These are phyloP conservation scores for Psophia crepitans DNA, from an alignment of 2,113 vertebrate genomes.

Conservation along the genomic window DNA sequence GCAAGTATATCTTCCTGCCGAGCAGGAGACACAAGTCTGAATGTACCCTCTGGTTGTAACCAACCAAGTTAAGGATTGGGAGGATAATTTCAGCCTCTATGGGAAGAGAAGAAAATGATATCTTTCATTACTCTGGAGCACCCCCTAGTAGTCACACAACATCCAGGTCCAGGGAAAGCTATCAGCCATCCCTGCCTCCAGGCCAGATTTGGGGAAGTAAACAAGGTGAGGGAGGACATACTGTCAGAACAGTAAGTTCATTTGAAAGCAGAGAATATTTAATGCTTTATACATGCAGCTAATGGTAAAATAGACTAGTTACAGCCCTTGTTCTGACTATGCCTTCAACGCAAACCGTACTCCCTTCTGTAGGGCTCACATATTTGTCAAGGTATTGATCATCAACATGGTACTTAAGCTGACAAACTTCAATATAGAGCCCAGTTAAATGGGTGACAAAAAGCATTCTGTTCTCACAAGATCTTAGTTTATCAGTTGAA, in stretches of 20 bases:
- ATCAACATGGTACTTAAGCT: background rate
- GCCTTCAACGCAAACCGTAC: background rate
- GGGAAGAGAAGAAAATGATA: background rate
- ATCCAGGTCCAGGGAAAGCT: background rate
- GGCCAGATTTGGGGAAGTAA: background rate
- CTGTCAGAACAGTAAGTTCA: background rate
- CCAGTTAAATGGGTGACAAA: background rate
- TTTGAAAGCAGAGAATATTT: background rate
- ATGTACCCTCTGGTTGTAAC: conserved; percentile 58
- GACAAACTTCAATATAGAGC: background rate
- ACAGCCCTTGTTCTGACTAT: background rate
- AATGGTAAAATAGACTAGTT: background rate
- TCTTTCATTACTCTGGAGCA: conserved; percentile 62
- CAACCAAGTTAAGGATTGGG: conserved; percentile 1
- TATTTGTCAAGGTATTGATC: background rate
- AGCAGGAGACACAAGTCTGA: conserved; percentile 66
- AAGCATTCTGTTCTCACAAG: background rate
- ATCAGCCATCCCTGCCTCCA: background rate
- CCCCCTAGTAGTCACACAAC: conserved; percentile 52
- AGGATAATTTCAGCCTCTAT: conserved; percentile 53
- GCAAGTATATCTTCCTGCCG: conserved; percentile 41
- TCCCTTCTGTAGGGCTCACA: background rate
- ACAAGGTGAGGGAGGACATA: background rate
- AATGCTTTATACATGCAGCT: background rate
- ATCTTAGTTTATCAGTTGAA: background rate